A percentile compares a stretch with the other conserved stretches of the same genome.
phyloP scores from a whole-genome alignment of 2,888 invertebrate genomes.

The Rhingia rostrata region DNA sequence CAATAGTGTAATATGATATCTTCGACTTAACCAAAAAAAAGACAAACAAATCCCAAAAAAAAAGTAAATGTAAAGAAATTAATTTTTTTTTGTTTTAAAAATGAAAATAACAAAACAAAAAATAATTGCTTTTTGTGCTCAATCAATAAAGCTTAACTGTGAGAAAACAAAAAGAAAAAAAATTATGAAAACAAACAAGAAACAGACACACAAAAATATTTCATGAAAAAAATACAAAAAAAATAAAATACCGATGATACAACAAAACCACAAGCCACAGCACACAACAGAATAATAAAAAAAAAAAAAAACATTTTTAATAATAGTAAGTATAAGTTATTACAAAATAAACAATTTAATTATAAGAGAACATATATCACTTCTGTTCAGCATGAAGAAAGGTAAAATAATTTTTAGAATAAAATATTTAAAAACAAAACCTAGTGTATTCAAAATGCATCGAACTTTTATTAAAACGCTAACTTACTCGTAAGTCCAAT shows the following conservation, averaged over 20 bases:
- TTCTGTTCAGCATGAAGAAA: slow-evolving; percentile 57
- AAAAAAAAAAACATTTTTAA: slow-evolving; percentile 37
- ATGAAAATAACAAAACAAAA: slow-evolving; percentile 44
- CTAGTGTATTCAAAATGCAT: slow-evolving; percentile 76
- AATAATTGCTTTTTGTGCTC: slow-evolving; percentile 81
- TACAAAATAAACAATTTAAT: slow-evolving; percentile 40
- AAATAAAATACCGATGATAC: slow-evolving; percentile 22
- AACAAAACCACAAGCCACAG: slow-evolving; percentile 75
- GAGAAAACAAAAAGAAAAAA: slow-evolving; percentile 77
- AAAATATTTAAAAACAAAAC: too few relatives aligned
- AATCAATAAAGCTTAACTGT: slow-evolving; percentile 83
- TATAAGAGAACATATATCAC: slow-evolving; percentile 61
- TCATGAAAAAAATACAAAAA: slow-evolving; percentile 47
- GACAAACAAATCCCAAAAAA: slow-evolving; percentile 1
- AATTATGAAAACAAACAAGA: slow-evolving; percentile 65
- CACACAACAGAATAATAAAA: slow-evolving; percentile 51
- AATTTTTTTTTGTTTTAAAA: slow-evolving; percentile 43
- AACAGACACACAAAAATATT: slow-evolving; percentile 62
- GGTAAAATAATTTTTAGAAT: slow-evolving; percentile 28
- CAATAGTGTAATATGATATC: slow-evolving; percentile 47
- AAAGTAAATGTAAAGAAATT: slow-evolving; percentile 17
- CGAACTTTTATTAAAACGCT: slow-evolving; percentile 78
- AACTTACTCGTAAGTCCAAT: slow-evolving; percentile 57
- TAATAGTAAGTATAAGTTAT: slow-evolving; percentile 48
- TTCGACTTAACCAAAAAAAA: slow-evolving; percentile 1